Percentiles rank a stretch among this genome's conserved stretches.
Conservation (phyloP, 2,888 invertebrate genomes). For the Drosophila seclusa region DNA sequence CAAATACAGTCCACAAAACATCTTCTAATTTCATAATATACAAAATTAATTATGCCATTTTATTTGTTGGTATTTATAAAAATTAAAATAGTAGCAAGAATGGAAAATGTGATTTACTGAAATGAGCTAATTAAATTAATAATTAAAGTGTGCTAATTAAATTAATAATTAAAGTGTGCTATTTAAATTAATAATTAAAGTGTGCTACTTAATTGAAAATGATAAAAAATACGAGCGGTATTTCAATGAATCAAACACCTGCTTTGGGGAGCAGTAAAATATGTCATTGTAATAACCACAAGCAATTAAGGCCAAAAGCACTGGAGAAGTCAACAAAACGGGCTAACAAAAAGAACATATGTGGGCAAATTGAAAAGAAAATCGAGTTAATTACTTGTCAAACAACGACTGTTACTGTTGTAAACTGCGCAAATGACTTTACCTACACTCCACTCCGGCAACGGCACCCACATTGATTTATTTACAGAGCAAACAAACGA, state of each 20-base stretch:
- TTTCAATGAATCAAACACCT: not conserved
- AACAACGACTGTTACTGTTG: constrained; percentile 71
- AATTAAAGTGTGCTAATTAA: not conserved
- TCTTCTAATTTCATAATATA: not conserved
- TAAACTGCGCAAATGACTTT: constrained; percentile 71
- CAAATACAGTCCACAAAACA: not conserved
- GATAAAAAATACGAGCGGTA: not conserved
- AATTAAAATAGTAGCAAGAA: not conserved
- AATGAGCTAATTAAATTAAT: not conserved
- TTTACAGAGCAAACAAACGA: constrained; percentile 70
- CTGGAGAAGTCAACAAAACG: not conserved
- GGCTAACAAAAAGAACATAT: not conserved
- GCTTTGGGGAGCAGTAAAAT: not conserved
- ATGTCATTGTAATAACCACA: not conserved
- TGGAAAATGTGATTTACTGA: not conserved
- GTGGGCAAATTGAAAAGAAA: constrained; percentile 22
- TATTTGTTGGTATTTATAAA: not conserved
- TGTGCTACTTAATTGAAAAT: not conserved
- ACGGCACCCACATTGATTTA: constrained; percentile 61
- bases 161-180: not conserved
- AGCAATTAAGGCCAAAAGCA: constrained; percentile 7
- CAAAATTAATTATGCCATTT: not conserved
- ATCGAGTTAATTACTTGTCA: constrained; percentile 77
- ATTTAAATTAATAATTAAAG: not conserved
- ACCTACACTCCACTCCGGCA: constrained; percentile 35